phyloP scores from a whole-genome alignment of 1,140 invertebrate genomes.

The Ladona fulva region DNA sequence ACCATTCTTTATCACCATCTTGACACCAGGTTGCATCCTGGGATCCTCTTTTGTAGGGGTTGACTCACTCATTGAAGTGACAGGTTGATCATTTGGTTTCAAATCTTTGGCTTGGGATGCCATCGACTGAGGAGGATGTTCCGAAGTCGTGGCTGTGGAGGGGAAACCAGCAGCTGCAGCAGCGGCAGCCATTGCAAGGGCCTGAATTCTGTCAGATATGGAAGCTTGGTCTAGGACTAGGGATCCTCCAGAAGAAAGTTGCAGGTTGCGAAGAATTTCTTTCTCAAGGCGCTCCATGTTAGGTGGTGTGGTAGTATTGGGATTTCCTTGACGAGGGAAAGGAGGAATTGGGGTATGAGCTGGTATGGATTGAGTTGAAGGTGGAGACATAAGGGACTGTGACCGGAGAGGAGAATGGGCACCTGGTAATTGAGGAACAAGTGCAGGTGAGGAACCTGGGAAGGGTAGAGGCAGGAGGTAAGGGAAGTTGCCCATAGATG shows the following conservation, averaged over 20 bases:
- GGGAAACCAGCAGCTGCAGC: not conserved
- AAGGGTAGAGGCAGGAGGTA: not conserved
- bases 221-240: slow-evolving; percentile 42
- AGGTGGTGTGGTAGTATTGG: slow-evolving; percentile 23
- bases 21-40: slow-evolving; percentile 44
- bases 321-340: slow-evolving; percentile 46
- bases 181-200: not conserved
- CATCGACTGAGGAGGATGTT: not conserved
- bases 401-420: slow-evolving; percentile 1
- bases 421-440: slow-evolving; percentile 19
- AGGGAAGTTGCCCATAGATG: not conserved
- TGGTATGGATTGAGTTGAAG: not conserved
- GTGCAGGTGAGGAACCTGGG: slow-evolving; percentile 14
- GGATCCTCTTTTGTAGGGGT: not conserved
- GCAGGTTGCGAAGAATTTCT: slow-evolving; percentile 52
- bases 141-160: not conserved
- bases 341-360: slow-evolving; percentile 28
- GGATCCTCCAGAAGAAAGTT: slow-evolving; percentile 52
- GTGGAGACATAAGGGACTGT: not conserved
- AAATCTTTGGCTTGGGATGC: slow-evolving; percentile 14
- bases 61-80: not conserved
- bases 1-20: slow-evolving; percentile 84
- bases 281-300: slow-evolving; percentile 52
- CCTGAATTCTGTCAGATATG: not conserved
- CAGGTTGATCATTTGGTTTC: slow-evolving; percentile 15